phyloP scores from a whole-genome alignment of 2,113 vertebrate species.

The Indicator indicator region DNA sequence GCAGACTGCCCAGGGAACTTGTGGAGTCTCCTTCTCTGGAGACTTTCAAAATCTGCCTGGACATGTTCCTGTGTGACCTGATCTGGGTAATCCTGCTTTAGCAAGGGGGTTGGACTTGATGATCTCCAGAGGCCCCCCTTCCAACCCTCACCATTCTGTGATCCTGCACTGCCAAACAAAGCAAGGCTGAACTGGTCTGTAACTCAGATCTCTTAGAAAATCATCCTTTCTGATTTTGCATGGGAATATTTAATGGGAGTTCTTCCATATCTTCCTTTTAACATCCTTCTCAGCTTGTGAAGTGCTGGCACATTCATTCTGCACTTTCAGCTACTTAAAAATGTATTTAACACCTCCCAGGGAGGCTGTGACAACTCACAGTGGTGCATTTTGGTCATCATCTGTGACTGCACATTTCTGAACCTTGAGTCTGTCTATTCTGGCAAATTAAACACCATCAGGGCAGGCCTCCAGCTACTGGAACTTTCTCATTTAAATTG shows the following conservation, averaged over 20 bases:
- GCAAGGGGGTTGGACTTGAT: too few species aligned
- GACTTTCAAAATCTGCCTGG: too few species aligned
- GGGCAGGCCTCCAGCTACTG: neutral
- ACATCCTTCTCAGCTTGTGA: neutral
- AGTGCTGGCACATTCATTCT: neutral
- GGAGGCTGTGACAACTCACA: neutral
- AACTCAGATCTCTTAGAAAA: neutral
- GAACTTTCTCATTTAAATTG: neutral
- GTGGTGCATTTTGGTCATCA: neutral
- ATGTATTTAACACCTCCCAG: neutral
- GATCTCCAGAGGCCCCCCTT: too few species aligned
- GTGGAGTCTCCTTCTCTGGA: too few species aligned
- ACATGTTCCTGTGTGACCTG: too few species aligned
- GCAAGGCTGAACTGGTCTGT: rapidly evolving
- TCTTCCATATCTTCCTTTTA: neutral
- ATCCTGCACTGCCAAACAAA: neutral
- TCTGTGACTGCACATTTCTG: neutral
- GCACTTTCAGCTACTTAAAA: neutral
- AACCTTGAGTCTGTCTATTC: neutral
- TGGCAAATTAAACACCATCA: neutral
- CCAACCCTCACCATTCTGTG: too few species aligned
- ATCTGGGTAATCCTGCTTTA: too few species aligned
- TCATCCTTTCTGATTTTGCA: neutral
- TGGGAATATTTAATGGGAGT: neutral
- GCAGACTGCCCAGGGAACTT: too few species aligned